phyloP scores from a whole-genome alignment of 2,797 vertebrate genomes.

The Chaenodraco wilsoni region DNA sequence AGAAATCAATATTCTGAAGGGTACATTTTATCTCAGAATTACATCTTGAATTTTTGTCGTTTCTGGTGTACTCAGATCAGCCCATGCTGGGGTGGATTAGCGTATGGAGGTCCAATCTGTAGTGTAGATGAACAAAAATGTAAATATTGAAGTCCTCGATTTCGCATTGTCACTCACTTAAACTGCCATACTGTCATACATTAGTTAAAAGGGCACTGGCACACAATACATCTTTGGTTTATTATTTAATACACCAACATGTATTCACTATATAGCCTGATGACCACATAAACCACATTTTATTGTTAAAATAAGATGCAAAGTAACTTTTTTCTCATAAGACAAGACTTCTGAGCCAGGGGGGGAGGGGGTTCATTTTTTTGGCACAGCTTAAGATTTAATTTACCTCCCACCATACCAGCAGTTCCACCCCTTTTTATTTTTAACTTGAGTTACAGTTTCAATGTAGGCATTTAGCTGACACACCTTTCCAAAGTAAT shows the following conservation, averaged over 20 bases:
- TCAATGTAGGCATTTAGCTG: conserved; percentile 26
- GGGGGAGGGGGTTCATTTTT: conserved; percentile 12
- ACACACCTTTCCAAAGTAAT: conserved; percentile 14
- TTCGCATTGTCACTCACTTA: conserved; percentile 20
- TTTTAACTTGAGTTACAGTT: conserved; percentile 32
- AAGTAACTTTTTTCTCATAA: neutral
- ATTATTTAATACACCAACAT: conserved; percentile 35
- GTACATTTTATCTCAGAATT: conserved; percentile 24
- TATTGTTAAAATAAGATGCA: neutral
- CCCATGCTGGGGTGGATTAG: neutral
- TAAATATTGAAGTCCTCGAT: conserved; percentile 12
- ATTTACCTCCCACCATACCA: neutral
- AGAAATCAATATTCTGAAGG: conserved; percentile 29
- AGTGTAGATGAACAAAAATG: conserved; percentile 9
- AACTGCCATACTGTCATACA: conserved; percentile 42
- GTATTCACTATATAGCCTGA: too few relatives aligned
- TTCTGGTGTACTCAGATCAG: conserved; percentile 3
- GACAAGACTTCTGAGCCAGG: too few relatives aligned
- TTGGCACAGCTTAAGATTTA: conserved; percentile 5
- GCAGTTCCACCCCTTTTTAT: neutral
- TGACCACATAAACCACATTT: conserved; percentile 6
- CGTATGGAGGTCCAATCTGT: conserved; percentile 12
- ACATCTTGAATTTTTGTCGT: conserved; percentile 33
- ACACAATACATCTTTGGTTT: conserved; percentile 39
- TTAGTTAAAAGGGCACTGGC: conserved; percentile 33